Percentiles rank a stretch among this genome's conserved stretches.
These are phyloP conservation scores for Neosalanx taihuensis DNA, from an alignment of 2,797 vertebrate genomes.

Conservation along the genomic window DNA sequence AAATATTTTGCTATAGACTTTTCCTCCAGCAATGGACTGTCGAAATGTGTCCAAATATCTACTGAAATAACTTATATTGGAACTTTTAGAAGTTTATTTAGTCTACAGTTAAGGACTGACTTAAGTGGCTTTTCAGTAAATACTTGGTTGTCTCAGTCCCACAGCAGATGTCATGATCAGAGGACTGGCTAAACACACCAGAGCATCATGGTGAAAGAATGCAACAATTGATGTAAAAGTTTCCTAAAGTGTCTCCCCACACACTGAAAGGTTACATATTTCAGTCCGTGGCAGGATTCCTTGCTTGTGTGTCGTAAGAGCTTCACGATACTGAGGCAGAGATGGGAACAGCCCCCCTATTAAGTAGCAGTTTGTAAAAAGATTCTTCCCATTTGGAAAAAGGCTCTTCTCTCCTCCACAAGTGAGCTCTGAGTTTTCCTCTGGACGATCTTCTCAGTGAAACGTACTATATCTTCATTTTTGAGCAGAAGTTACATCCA, in stretches of 20 bases:
- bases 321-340: conserved; percentile 71
- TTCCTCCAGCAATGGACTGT: too few relatives aligned
- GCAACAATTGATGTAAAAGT: conserved; percentile 85
- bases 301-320: conserved; percentile 87
- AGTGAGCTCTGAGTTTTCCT: conserved; percentile 43
- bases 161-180: conserved; percentile 1
- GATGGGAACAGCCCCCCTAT: conserved; percentile 87
- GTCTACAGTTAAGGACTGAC: too few relatives aligned
- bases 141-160: conserved; percentile 2
- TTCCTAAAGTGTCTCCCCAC: conserved; percentile 76
- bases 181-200: conserved; percentile 51
- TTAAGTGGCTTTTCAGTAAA: too few relatives aligned
- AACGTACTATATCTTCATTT: conserved; percentile 30
- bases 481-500: conserved; percentile 43
- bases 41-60: too few relatives aligned
- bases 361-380: conserved; percentile 87
- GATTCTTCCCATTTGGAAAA: conserved; percentile 83
- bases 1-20: too few relatives aligned
- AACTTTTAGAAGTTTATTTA: too few relatives aligned
- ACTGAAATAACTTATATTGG: too few relatives aligned
- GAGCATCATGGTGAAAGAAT: conserved; percentile 85
- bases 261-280: conserved; percentile 73
- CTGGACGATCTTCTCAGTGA: conserved; percentile 32
- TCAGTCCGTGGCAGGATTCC: conserved; percentile 79
- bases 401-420: conserved; percentile 68